phyloP scores from a whole-genome alignment of 2,113 vertebrate genomes.

The Rynchops niger region DNA sequence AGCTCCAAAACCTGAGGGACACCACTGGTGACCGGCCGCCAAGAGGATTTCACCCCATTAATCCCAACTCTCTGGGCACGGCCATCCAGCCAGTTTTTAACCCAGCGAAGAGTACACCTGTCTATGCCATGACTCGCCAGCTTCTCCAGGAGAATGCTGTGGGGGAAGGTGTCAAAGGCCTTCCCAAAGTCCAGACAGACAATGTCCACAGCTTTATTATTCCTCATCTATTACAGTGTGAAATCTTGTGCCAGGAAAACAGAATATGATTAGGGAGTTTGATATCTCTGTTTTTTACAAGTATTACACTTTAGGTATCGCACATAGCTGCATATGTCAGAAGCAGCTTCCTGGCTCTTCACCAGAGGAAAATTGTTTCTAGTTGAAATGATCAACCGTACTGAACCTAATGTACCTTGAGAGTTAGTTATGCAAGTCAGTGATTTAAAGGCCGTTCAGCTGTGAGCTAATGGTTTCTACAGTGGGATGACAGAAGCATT shows the following conservation, averaged over 20 bases:
- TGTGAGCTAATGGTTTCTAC: neutral
- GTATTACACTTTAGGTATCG: neutral
- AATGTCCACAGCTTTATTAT: neutral
- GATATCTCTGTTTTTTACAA: neutral
- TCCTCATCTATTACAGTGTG: neutral
- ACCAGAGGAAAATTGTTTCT: neutral
- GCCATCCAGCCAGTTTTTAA: too few relatives aligned
- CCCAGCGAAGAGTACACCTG: too few relatives aligned
- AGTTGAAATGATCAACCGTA: neutral
- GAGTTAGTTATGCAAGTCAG: neutral
- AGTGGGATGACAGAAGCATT: neutral
- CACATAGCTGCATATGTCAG: neutral
- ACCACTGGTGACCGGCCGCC: too few relatives aligned
- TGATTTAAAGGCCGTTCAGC: neutral
- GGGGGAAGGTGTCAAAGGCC: too few relatives aligned
- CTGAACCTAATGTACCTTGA: neutral
- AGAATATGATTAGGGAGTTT: neutral
- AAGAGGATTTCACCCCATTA: too few relatives aligned
- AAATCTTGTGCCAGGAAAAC: neutral
- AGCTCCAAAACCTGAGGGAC: too few relatives aligned
- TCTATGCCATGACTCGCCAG: too few relatives aligned
- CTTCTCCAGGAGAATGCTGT: too few relatives aligned
- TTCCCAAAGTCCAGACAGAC: too few relatives aligned
- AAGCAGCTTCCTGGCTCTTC: neutral
- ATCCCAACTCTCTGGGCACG: too few relatives aligned